Conservation (phyloP, 30 jellyfish, hydroid and myxozoan species). For the Pseudorhiza aurosa region DNA sequence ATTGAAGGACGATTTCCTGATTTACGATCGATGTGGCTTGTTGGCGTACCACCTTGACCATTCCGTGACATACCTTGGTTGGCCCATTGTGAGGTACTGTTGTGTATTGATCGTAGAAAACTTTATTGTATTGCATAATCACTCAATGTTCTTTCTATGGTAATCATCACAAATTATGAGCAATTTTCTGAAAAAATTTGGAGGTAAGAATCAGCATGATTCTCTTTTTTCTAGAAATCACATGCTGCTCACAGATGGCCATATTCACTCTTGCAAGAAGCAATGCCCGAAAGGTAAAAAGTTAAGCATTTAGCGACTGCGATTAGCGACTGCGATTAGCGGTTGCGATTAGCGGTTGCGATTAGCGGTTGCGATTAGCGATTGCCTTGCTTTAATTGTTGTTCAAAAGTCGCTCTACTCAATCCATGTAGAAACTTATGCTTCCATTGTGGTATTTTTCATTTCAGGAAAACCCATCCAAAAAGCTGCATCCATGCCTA, state of each 20-base stretch:
- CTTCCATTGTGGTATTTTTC: background rate
- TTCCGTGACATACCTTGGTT: slow-evolving; percentile 28
- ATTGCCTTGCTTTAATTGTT: background rate
- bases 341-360: too few relatives aligned
- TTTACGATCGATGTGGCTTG: slow-evolving; percentile 50
- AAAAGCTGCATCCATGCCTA: background rate
- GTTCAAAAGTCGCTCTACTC: background rate
- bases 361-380: too few relatives aligned
- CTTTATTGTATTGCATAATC: too few relatives aligned
- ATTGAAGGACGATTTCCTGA: slow-evolving; percentile 30
- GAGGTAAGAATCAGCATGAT: background rate
- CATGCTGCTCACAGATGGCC: slow-evolving; percentile 18
- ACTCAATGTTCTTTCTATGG: background rate
- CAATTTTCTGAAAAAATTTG: background rate
- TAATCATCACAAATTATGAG: background rate
- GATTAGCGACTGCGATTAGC: too few relatives aligned
- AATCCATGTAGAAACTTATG: background rate
- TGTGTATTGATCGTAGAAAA: too few relatives aligned
- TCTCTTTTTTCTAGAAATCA: slow-evolving; percentile 9
- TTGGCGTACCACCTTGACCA: slow-evolving; percentile 30
- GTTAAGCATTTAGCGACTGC: background rate
- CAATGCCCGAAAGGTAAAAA: slow-evolving; percentile 25
- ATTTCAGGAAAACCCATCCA: background rate
- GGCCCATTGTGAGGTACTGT: slow-evolving; percentile 46
- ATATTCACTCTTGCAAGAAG: slow-evolving; percentile 29